Percentiles rank a stretch among this genome's conserved stretches.
Conservation (phyloP, 2,888 invertebrate species). For the Tromatobia lineatoria region DNA sequence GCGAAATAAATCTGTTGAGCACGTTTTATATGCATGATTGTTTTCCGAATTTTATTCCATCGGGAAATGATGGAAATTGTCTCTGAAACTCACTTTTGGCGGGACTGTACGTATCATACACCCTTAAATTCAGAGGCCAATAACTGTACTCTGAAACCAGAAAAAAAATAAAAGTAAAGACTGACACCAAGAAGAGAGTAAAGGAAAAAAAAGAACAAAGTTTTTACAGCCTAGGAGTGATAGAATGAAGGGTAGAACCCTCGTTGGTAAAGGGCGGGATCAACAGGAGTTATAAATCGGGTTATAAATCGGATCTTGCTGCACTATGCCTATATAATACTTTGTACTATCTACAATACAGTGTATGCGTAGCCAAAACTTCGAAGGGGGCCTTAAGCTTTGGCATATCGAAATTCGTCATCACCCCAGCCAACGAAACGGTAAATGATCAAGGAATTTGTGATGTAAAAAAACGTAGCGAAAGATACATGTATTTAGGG, state of each 20-base stretch:
- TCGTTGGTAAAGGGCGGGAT: conserved; percentile 29
- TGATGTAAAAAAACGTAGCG: conserved; percentile 34
- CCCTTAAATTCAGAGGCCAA: neutral
- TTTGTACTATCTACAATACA: conserved; percentile 22
- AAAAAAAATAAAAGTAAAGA: conserved; percentile 3
- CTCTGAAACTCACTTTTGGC: too few species aligned
- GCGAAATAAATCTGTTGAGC: too few species aligned
- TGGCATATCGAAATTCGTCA: conserved; percentile 50
- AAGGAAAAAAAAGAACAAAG: conserved; percentile 41
- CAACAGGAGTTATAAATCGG: conserved; percentile 62
- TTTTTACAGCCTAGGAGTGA: conserved; percentile 41
- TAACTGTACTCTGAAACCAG: neutral
- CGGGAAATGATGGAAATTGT: too few species aligned
- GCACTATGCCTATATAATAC: conserved; percentile 5
- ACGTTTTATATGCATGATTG: too few species aligned
- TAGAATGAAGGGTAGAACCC: conserved; percentile 31
- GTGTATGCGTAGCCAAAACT: conserved; percentile 34
- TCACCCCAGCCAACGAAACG: conserved; percentile 50
- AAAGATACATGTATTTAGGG: conserved; percentile 8
- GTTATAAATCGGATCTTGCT: conserved; percentile 60
- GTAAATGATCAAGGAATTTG: conserved; percentile 56
- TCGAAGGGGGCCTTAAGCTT: conserved; percentile 47
- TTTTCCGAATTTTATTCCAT: too few species aligned
- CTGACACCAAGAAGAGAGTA: neutral
- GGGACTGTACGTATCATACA: too few species aligned